phyloP scores from a whole-genome alignment of 2,888 invertebrate species.

The Drosophila nr. medialis region DNA sequence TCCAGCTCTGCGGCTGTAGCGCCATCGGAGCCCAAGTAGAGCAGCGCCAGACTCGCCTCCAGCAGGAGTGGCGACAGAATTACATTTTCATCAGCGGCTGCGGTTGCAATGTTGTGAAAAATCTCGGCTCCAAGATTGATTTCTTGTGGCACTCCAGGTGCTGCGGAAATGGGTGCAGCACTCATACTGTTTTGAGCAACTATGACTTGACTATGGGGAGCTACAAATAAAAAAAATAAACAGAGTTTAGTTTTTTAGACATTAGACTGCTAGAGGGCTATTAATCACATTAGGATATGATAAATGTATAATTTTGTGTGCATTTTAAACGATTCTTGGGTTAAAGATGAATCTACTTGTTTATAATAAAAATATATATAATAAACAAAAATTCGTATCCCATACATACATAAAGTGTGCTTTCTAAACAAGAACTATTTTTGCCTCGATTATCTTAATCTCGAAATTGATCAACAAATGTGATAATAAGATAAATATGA shows the following conservation, averaged over 20 bases:
- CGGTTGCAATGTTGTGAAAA: conserved; percentile 63
- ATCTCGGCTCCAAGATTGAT: conserved; percentile 62
- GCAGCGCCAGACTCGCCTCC: conserved; percentile 89
- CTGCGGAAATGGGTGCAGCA: conserved; percentile 30
- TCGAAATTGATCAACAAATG: not conserved
- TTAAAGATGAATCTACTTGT: not conserved
- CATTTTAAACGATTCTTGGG: not conserved
- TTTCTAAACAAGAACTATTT: not conserved
- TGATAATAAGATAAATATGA: not conserved
- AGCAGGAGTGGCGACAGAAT: conserved; percentile 86
- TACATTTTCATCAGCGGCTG: conserved; percentile 66
- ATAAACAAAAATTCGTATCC: not conserved
- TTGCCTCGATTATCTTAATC: not conserved
- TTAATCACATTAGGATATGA: not conserved
- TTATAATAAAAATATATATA: not conserved
- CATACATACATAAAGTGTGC: not conserved
- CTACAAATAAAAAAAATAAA: conserved; percentile 14
- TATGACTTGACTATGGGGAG: not conserved
- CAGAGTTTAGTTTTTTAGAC: not conserved
- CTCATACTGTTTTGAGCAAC: conserved; percentile 51
- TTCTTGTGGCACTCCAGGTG: conserved; percentile 33
- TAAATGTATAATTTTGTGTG: not conserved
- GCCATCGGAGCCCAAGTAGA: conserved; percentile 90
- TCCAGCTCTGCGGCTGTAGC: conserved; percentile 81
- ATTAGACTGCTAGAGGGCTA: not conserved